Conservation (phyloP, 2,888 invertebrate species). For the Atherix ibis region DNA sequence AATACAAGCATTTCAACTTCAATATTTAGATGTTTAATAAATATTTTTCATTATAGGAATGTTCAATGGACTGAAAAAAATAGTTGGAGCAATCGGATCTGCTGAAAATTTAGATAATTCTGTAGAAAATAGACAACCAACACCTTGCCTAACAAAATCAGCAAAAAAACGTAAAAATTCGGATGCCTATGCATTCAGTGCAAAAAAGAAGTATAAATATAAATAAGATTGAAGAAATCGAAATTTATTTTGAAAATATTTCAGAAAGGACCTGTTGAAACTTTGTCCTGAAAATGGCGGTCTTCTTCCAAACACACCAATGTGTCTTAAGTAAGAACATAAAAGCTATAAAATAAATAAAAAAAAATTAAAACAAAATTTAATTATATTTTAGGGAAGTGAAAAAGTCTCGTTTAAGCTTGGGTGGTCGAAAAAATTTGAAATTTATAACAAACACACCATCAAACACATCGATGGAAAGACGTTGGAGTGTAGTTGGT, state of each 20-base stretch:
- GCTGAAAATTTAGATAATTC: constrained; percentile 36
- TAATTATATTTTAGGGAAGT: constrained; percentile 18
- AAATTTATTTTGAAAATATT: background rate
- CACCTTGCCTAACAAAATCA: constrained; percentile 44
- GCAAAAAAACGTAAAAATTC: constrained; percentile 47
- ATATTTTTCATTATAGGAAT: constrained; percentile 39
- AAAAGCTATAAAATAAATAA: background rate
- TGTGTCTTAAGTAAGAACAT: constrained; percentile 42
- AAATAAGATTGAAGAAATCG: background rate
- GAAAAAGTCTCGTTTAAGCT: constrained; percentile 17
- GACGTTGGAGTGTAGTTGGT: constrained; percentile 40
- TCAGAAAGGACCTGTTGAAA: constrained; percentile 46
- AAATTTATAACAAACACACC: constrained; percentile 16
- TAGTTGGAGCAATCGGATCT: constrained; percentile 47
- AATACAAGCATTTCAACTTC: background rate
- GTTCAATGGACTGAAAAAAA: constrained; percentile 60
- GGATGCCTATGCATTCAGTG: constrained; percentile 41
- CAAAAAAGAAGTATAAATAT: constrained; percentile 46
- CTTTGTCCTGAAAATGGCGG: constrained; percentile 41
- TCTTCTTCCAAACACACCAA: constrained; percentile 39
- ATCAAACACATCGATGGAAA: constrained; percentile 27
- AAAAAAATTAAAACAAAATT: no score
- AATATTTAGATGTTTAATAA: background rate
- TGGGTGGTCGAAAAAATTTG: constrained; percentile 15
- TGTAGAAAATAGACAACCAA: constrained; percentile 21